Evolutionary conservation across 2,113 vertebrate species (phyloP), one percentile per base, ranked within the genome.

Genomic region (Gasterosteus nipponicus): DNA sequence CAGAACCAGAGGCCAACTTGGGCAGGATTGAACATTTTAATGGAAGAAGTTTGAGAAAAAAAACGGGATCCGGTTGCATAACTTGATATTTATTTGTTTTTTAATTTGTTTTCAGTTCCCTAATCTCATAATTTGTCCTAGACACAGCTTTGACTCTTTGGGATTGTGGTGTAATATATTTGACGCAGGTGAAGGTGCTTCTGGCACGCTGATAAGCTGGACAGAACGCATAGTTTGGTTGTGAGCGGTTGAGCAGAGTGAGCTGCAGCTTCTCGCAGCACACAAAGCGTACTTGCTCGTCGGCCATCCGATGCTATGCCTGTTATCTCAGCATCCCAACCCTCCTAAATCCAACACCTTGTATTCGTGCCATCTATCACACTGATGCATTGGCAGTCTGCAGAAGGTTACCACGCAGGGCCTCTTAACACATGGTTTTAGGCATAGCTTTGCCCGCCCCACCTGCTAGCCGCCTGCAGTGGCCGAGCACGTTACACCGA

Each of bases 341-440:
- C n/a, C 73, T 71, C 57, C 66, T 69, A 67, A 88, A 77, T 47
- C 73, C 79, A 85, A 41, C 81, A 75, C 75, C 19, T 69, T 75
- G 82, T 75, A 77, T 86, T 42, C 39, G 73, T 83, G 73, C 85
- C 69, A 90, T 93, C 78, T 73, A 89, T 94, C 92, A 89, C 69
- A 46, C 68, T 79, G 84, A 88, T 88, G 84, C 82, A 89, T 87
- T 86, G 77, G 75, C 80, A 80, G 83, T 77, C 78, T 75, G 79
- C 78, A 83, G 81, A 93, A 93, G 91, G 88, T 92, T 92, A 86
- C 69, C 86, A 89, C 74, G 82, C 77, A 68, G 84, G 86, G 86
- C 86, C 79, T 82, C 81, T 82, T 85, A 89, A 89, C 83, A 83
- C 86, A 87, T 88, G 88, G 86, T 86, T 86, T 79, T 62, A 73